phyloP scores from a whole-genome alignment of 2,888 invertebrate genomes.

The Automeris io region DNA sequence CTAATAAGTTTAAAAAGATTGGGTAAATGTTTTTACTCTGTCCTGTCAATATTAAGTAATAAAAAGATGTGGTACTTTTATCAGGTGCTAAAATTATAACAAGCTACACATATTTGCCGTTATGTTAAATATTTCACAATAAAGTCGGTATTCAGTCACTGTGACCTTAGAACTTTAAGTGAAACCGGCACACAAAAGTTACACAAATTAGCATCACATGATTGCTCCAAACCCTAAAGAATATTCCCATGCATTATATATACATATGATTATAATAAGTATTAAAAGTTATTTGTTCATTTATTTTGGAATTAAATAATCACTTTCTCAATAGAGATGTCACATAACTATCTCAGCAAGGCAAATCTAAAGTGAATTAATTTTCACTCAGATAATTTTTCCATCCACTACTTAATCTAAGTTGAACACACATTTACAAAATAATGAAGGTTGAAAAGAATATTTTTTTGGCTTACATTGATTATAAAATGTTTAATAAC shows the following conservation, averaged over 20 bases:
- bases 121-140: constrained; percentile 8
- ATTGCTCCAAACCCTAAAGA: constrained; percentile 22
- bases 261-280: constrained; percentile 28
- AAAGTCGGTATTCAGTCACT: constrained; percentile 14
- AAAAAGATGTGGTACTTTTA: not conserved
- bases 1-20: not conserved
- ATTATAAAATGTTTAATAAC: constrained; percentile 3
- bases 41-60: too few relatives aligned
- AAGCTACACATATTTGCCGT: not conserved
- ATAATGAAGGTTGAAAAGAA: constrained; percentile 42
- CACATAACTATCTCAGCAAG: constrained; percentile 47
- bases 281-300: constrained; percentile 55
- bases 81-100: constrained; percentile 2
- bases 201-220: constrained; percentile 26
- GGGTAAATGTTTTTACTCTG: not conserved
- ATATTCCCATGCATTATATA: constrained; percentile 29
- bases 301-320: constrained; percentile 59
- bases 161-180: constrained; percentile 22
- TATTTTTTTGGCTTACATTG: constrained; percentile 64
- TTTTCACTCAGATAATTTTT: constrained; percentile 41
- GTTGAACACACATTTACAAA: constrained; percentile 69
- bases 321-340: constrained; percentile 45
- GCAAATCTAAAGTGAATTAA: constrained; percentile 36
- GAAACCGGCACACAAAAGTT: constrained; percentile 23
- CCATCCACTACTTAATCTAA: constrained; percentile 60